phyloP scores from a whole-genome alignment of 2,888 invertebrate species.

The Campoplex capitator region DNA sequence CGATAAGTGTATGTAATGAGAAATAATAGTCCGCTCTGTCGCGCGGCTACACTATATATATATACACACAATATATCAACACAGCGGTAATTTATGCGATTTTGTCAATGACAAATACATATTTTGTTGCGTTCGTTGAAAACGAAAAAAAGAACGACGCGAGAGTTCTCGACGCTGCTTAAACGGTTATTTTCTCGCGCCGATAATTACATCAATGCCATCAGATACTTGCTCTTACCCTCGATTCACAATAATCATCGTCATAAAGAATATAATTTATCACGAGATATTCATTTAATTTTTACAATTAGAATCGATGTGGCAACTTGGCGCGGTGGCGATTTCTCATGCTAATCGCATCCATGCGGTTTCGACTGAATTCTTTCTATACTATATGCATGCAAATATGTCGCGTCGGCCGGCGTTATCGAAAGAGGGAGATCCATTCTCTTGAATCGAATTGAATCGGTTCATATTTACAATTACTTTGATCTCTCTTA shows the following conservation, averaged over 20 bases:
- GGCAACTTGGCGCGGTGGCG: not conserved
- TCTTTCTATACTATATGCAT: not conserved
- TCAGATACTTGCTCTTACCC: not conserved
- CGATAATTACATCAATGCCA: not conserved
- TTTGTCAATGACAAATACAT: conserved; percentile 45
- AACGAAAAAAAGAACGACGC: conserved; percentile 5
- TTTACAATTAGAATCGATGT: not conserved
- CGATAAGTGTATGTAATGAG: not conserved
- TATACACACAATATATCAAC: too few relatives aligned
- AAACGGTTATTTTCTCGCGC: conserved; percentile 5
- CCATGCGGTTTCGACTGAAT: not conserved
- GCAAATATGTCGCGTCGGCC: too few relatives aligned
- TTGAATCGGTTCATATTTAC: too few relatives aligned
- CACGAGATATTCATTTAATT: not conserved
- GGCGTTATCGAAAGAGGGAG: not conserved
- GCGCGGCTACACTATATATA: too few relatives aligned
- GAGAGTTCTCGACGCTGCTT: not conserved
- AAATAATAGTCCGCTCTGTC: conserved; percentile 9
- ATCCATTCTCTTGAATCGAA: too few relatives aligned
- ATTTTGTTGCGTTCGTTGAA: conserved; percentile 5
- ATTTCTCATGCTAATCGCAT: not conserved
- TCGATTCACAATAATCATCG: too few relatives aligned
- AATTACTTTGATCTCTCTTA: too few relatives aligned
- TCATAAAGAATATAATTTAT: too few relatives aligned
- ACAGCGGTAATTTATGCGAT: not conserved